Conservation (phyloP, 23 tunicate species). For the Halocynthia roretzi region DNA sequence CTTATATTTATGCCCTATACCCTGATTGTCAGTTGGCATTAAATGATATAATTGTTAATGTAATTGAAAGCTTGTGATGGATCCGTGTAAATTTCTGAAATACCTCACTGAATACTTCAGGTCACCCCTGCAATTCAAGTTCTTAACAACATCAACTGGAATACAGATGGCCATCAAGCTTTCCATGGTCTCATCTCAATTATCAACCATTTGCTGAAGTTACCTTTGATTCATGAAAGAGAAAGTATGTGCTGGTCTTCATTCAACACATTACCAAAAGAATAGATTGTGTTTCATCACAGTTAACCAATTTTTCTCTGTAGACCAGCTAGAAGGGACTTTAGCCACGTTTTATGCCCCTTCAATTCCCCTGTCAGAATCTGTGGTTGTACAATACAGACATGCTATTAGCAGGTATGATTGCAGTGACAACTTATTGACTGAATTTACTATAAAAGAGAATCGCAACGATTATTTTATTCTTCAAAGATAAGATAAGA, state of each 20-base stretch:
- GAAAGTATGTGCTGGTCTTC: slow-evolving; percentile 34
- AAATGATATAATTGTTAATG: no score
- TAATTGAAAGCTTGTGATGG: no score
- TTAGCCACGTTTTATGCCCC: slow-evolving; percentile 66
- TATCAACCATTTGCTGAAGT: slow-evolving; percentile 54
- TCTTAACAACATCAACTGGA: slow-evolving; percentile 69
- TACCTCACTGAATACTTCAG: slow-evolving; percentile 9
- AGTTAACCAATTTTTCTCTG: not conserved
- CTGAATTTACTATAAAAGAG: no score
- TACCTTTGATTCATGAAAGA: slow-evolving; percentile 45
- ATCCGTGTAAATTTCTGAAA: not conserved
- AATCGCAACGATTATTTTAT: no score
- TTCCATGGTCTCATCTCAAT: slow-evolving; percentile 40
- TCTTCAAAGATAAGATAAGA: no score
- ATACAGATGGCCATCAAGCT: slow-evolving; percentile 39
- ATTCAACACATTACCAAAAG: not conserved
- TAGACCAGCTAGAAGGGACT: slow-evolving; percentile 60
- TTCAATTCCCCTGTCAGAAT: slow-evolving; percentile 40
- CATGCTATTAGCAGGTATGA: slow-evolving; percentile 55
- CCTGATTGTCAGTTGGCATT: no score
- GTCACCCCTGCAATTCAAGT: slow-evolving; percentile 51
- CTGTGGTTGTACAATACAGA: slow-evolving; percentile 52
- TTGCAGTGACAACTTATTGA: not conserved
- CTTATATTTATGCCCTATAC: not conserved
- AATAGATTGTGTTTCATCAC: not conserved